Base-by-base conservation (phyloP, 2,888 invertebrate genomes). In the Homarus gammarus region DNA sequence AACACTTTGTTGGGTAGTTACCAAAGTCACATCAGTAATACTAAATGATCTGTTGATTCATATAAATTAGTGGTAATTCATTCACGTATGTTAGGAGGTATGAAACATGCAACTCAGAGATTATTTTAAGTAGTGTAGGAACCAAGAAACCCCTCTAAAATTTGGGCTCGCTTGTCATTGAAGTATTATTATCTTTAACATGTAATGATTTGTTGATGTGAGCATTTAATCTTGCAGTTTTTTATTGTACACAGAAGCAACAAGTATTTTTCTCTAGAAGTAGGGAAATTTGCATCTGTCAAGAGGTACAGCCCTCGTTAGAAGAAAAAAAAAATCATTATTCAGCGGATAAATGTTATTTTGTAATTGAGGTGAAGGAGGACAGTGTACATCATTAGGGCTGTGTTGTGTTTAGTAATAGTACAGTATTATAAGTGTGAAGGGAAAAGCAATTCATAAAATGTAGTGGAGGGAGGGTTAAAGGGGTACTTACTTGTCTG, bases 381-480 rank as follows among this genome's bases (percentile, higher is more conserved):
- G 44, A 82, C 36, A 40, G 10, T 78, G 40, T 78, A 82, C 18
- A 82, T 40, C 64, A 61, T 68, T 44, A 27, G 68, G 38, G n/a
- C 15, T 77, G 38, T 77, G 70, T 86, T 78, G 70, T 70, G 51
- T 68, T 85, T 38, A 38, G 68, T 77, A 36, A 51, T 86, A 33
- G 33, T 86, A 40, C 51, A 38, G 51, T 73, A 72, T 51, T 86
- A 56, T 75, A 72, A 15, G 27, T 64, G 86, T 86, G 79, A 86
- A 79, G 86, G 86, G 27, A 68, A 70, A 86, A 86, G 86, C 79
- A 79, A 78, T 85, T 78, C 56, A 38, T 33, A 75, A 40, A 40
- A 61, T 79, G 56, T 22, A 68, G 49, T 27, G 18, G 64, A 18
- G 38, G n/a, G 31, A 27, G 72, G n/a, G 12, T 18, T 44, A 3